Evolutionary conservation across 2,797 vertebrate species (phyloP), one percentile per base, ranked within the genome.

Genomic region (Hyperoplus immaculatus): DNA sequence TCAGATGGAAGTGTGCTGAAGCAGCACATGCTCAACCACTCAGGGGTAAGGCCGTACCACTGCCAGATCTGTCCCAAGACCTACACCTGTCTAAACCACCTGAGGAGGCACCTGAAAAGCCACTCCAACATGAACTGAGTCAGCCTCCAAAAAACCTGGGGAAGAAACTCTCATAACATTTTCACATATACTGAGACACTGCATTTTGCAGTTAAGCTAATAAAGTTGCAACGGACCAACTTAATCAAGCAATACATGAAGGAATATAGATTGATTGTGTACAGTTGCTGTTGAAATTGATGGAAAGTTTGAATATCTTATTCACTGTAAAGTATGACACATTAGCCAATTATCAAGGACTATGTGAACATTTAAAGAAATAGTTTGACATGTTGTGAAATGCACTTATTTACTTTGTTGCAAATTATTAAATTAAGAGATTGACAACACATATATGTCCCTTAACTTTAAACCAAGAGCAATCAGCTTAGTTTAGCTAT

Each of bases 1-100:
- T 93, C 93, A 0, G 93, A 94, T 5, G 93, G 93, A 12, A 94
- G 92, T 1, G 94, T 94, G 64, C 82, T 95, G 62, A 95, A 95
- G 82, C 93, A 95, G 82, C 94, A 95, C 83, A 93, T 93, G 91
- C 81, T 95, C 47, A 95, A 94, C 84, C 94, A 95, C 89, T 94
- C 94, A 2, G 94, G 94, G 12, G 93, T 94, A 38, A 77, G 94
- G 74, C 94, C 93, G 0, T 95, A 93, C 86, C 93, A 92, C 88
- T 95, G 94, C 84, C 93, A 95, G 84, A 88, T 94, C 86, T 95
- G 94, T 47, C 93, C 94, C 53, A 95, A 95, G 86, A 95, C 94
- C 38, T 95, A 95, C 86, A 95, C 94, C 51, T 95, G 94, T 57
- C 92, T 94, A 21, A 93, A 94, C 81, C 94, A 95, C 88, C 91